Percentiles rank a stretch among this genome's conserved stretches.
phyloP scores from a whole-genome alignment of 2,113 vertebrate species.

The Perca schrenkii region DNA sequence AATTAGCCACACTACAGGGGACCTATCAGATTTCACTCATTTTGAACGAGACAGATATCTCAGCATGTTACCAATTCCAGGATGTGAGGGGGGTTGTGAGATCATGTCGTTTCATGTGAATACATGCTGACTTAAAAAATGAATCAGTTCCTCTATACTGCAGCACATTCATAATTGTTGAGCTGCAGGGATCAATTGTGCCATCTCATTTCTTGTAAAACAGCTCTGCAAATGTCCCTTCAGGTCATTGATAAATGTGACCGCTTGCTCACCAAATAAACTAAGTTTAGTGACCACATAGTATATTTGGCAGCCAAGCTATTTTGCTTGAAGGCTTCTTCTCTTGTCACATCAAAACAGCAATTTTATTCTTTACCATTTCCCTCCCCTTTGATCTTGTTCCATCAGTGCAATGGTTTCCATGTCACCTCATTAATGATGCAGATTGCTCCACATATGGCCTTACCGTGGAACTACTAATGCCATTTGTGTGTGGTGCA shows the following conservation, averaged over 20 bases:
- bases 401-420: background rate
- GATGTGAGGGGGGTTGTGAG: background rate
- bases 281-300: background rate
- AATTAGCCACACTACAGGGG: slow-evolving; percentile 39
- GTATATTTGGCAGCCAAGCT: background rate
- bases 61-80: slow-evolving; percentile 20
- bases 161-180: background rate
- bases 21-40: slow-evolving; percentile 24
- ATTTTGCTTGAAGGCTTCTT: no score
- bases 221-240: background rate
- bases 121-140: slow-evolving; percentile 20
- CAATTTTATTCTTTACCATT: background rate
- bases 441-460: background rate
- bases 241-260: background rate
- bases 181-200: background rate
- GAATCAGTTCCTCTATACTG: background rate
- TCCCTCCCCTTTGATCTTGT: background rate
- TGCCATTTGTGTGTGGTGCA: fast-evolving
- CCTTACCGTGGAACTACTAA: background rate
- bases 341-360: background rate
- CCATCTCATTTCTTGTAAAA: background rate
- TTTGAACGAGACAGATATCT: background rate
- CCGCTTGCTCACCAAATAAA: background rate
- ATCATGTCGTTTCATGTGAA: slow-evolving; percentile 1
- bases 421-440: no score